phyloP scores from a whole-genome alignment of 2,113 vertebrate species.

The Chloropsis cyanopogon region DNA sequence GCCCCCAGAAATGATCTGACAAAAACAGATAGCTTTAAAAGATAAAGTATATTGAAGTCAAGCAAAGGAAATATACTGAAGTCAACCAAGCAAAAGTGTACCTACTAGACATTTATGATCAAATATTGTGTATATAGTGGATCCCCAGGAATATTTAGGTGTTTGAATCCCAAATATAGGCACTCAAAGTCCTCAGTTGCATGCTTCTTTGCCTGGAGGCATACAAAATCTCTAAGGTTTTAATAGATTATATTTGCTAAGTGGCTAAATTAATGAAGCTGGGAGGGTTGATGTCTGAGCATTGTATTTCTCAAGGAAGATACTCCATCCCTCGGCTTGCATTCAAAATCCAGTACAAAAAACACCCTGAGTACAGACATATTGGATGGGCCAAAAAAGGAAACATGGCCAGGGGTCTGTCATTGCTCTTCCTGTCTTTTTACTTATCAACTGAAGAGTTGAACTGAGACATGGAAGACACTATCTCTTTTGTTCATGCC shows the following conservation, averaged over 20 bases:
- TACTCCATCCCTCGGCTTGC: neutral
- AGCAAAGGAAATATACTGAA: neutral
- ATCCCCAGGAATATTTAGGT: neutral
- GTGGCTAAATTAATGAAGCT: neutral
- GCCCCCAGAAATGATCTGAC: neutral
- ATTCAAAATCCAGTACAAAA: neutral
- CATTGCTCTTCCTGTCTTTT: neutral
- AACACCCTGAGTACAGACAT: neutral
- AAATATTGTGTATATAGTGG: neutral
- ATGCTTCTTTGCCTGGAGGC: neutral
- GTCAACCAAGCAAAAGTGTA: neutral
- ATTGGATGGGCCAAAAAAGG: neutral
- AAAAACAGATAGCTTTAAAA: neutral
- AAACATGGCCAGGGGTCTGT: neutral
- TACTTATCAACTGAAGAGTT: neutral
- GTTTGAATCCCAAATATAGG: neutral
- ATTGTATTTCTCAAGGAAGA: neutral
- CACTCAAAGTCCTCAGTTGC: neutral
- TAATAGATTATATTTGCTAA: neutral
- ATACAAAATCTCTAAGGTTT: neutral
- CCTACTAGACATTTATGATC: neutral
- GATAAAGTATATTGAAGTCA: neutral
- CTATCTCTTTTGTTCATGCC: neutral
- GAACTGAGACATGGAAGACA: neutral
- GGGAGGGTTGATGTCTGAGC: neutral